A percentile compares a stretch with the other conserved stretches of the same genome.
These are phyloP conservation scores for Catharus minimus DNA, from an alignment of 2,113 vertebrate genomes.

Conservation along the genomic window DNA sequence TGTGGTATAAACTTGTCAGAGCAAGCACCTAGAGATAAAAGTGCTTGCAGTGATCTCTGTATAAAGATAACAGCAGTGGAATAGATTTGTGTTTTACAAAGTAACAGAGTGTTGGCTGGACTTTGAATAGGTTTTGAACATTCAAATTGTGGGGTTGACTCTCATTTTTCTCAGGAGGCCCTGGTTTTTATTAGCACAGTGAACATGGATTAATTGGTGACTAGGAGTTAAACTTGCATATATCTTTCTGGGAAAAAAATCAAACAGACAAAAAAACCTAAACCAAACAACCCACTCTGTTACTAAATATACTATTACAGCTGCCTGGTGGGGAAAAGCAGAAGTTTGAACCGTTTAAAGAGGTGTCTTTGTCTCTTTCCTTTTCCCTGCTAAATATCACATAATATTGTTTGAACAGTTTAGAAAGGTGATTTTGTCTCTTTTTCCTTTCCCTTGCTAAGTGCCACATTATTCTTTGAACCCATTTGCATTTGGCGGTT, in stretches of 20 bases:
- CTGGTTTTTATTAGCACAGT: not conserved
- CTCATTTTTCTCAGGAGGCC: not conserved
- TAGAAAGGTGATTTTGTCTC: not conserved
- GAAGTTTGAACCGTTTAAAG: not conserved
- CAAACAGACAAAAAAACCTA: not conserved
- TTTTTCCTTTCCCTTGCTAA: not conserved
- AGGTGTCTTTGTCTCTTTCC: not conserved
- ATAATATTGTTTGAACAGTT: not conserved
- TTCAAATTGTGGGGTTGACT: not conserved
- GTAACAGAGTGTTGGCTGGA: not conserved
- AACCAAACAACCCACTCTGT: not conserved
- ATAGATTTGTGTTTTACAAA: not conserved
- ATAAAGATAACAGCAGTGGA: not conserved
- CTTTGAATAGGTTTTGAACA: not conserved
- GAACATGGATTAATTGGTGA: not conserved
- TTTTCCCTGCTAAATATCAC: not conserved
- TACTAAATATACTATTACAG: not conserved
- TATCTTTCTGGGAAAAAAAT: not conserved
- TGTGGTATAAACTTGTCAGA: constrained; percentile 14
- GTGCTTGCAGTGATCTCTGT: not conserved
- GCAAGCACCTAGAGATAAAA: not conserved
- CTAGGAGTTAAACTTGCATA: not conserved
- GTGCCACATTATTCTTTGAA: not conserved
- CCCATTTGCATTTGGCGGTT: not conserved
- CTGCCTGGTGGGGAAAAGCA: not conserved